Evolutionary conservation across 2,797 vertebrate genomes (phyloP).

Genomic region (Alauda arvensis): DNA sequence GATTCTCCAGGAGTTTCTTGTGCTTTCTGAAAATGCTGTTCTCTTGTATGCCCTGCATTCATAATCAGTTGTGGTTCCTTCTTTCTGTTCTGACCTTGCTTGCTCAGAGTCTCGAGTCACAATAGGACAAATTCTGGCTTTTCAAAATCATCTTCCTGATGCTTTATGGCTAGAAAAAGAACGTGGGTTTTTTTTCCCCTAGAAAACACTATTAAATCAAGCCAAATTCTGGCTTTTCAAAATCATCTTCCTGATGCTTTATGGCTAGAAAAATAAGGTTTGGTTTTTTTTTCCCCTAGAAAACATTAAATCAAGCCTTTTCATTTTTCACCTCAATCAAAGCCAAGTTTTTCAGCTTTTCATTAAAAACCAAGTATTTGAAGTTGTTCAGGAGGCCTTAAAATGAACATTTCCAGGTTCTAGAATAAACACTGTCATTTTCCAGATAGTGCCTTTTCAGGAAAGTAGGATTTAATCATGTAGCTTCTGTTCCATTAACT

Average conservation of each 20-base stretch:
- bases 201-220: too few relatives aligned
- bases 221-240: not conserved
- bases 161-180: not conserved
- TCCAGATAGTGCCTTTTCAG: not conserved
- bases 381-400: not conserved
- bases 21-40: slow-evolving; percentile 19
- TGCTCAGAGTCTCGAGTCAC: not conserved
- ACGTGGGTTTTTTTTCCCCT: fast-evolving
- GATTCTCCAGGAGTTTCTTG: slow-evolving; percentile 9
- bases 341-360: not conserved
- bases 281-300: fast-evolving
- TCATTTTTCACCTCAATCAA: not conserved
- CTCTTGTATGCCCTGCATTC: not conserved
- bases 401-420: not conserved
- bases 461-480: not conserved
- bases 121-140: not conserved
- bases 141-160: not conserved
- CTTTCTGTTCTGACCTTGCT: not conserved
- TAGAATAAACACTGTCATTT: not conserved
- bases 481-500: not conserved
- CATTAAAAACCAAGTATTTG: not conserved
- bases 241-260: not conserved
- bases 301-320: not conserved
- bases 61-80: not conserved
- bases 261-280: not conserved